Evolutionary conservation across 2,888 invertebrate genomes (phyloP).

Genomic region (Villa cingulata): DNA sequence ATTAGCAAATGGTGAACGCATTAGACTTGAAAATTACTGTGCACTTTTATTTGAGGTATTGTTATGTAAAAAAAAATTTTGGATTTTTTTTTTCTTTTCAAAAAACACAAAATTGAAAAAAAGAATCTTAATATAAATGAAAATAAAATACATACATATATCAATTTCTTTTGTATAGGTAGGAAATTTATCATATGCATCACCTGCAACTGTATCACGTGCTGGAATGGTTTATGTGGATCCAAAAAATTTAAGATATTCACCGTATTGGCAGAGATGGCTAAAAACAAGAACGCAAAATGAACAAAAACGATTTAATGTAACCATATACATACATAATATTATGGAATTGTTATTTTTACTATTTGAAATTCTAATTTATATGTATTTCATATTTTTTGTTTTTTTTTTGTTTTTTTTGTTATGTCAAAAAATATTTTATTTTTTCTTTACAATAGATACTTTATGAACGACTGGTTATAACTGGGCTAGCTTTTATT

Average conservation of each 20-base stretch:
- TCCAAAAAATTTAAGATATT: conserved; percentile 76
- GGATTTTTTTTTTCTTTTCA: too few relatives aligned
- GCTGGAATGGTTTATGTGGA: conserved; percentile 93
- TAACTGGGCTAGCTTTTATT: conserved; percentile 51
- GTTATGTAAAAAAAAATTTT: conserved; percentile 8
- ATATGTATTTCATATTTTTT: too few relatives aligned
- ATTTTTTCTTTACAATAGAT: conserved; percentile 22
- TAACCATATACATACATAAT: conserved; percentile 9
- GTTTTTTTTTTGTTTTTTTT: background rate
- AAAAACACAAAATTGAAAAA: too few relatives aligned
- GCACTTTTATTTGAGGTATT: conserved; percentile 78
- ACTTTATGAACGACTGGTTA: conserved; percentile 55
- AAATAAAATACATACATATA: too few relatives aligned
- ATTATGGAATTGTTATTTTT: too few relatives aligned
- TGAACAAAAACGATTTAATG: conserved; percentile 38
- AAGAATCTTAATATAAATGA: too few relatives aligned
- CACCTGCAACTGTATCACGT: conserved; percentile 83
- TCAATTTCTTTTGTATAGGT: too few relatives aligned
- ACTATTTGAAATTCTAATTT: too few relatives aligned
- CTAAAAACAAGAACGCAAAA: conserved; percentile 41
- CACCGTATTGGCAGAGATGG: conserved; percentile 82
- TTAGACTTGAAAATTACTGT: conserved; percentile 67
- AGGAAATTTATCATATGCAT: conserved; percentile 76
- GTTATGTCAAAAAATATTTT: conserved; percentile 13
- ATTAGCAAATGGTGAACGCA: conserved; percentile 80